phyloP scores from a whole-genome alignment of 2,888 invertebrate species.

The Andrena fulva region DNA sequence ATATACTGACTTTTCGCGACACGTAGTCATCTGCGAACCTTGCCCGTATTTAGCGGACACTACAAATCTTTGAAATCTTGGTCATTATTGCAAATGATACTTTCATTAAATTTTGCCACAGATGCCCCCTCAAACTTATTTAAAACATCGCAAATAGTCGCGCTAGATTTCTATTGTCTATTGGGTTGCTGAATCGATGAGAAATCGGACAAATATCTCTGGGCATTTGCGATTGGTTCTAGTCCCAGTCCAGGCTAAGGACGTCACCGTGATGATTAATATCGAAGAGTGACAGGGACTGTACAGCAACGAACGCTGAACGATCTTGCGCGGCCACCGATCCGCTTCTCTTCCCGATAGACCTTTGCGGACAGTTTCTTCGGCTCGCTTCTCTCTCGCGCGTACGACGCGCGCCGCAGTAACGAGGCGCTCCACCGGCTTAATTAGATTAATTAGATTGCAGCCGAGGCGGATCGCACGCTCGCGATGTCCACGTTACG shows the following conservation, averaged over 20 bases:
- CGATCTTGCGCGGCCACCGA: slow-evolving; percentile 31
- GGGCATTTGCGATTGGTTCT: not conserved
- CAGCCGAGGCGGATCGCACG: slow-evolving; percentile 72
- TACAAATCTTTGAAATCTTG: too few relatives aligned
- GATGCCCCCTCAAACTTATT: too few relatives aligned
- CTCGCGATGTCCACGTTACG: slow-evolving; percentile 50
- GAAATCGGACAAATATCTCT: too few relatives aligned
- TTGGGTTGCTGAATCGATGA: too few relatives aligned
- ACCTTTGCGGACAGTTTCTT: slow-evolving; percentile 49
- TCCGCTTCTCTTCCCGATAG: slow-evolving; percentile 30
- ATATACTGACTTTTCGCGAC: not conserved
- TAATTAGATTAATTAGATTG: slow-evolving; percentile 83
- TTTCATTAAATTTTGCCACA: too few relatives aligned
- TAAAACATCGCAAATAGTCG: too few relatives aligned
- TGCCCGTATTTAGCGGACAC: too few relatives aligned
- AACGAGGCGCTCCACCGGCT: slow-evolving; percentile 72
- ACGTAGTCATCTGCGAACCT: not conserved
- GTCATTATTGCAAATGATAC: too few relatives aligned
- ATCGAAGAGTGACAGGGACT: slow-evolving; percentile 10
- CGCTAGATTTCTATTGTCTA: too few relatives aligned
- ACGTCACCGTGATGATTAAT: not conserved
- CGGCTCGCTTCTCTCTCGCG: slow-evolving; percentile 26
- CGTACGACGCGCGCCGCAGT: slow-evolving; percentile 55
- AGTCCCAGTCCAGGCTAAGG: not conserved
- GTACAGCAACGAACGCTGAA: slow-evolving; percentile 17